These are phyloP conservation scores for Syngnathus typhle DNA, from an alignment of 2,113 vertebrate genomes.

Conservation along the genomic window DNA sequence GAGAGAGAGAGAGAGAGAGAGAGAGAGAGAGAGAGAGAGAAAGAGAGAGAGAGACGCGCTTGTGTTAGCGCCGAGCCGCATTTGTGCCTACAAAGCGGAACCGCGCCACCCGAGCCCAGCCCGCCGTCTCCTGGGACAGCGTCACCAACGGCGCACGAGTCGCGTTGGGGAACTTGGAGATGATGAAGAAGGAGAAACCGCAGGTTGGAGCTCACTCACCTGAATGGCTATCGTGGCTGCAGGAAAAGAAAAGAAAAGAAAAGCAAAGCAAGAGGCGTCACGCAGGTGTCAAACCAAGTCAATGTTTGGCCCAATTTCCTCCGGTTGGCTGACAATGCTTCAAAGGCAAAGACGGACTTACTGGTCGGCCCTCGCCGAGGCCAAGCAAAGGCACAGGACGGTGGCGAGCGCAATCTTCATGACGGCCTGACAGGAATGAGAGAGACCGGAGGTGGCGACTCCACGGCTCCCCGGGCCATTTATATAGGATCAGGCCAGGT, in stretches of 20 bases:
- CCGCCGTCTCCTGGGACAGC: too few species aligned
- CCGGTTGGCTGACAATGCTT: too few species aligned
- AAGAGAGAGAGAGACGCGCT: too few species aligned
- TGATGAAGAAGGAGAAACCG: background rate
- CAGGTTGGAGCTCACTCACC: background rate
- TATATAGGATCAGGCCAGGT: background rate
- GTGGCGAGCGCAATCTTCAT: slow-evolving; percentile 57
- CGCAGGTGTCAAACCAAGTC: background rate
- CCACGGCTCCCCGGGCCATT: background rate
- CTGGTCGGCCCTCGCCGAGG: slow-evolving; percentile 28
- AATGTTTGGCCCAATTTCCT: background rate
- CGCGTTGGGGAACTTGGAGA: too few species aligned
- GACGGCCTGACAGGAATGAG: slow-evolving; percentile 25
- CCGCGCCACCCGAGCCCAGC: too few species aligned
- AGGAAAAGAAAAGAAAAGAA: background rate
- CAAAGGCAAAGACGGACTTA: slow-evolving; percentile 35
- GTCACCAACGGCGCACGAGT: too few species aligned
- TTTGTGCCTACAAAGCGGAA: too few species aligned
- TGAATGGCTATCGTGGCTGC: background rate
- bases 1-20: too few species aligned
- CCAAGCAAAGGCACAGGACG: slow-evolving; percentile 47
- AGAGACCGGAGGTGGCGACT: slow-evolving; percentile 7
- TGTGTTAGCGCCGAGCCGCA: too few species aligned
- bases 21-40: too few species aligned
- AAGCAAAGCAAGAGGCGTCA: background rate